Conservation (phyloP, 2,888 invertebrate species). For the Octodonta nipae region DNA sequence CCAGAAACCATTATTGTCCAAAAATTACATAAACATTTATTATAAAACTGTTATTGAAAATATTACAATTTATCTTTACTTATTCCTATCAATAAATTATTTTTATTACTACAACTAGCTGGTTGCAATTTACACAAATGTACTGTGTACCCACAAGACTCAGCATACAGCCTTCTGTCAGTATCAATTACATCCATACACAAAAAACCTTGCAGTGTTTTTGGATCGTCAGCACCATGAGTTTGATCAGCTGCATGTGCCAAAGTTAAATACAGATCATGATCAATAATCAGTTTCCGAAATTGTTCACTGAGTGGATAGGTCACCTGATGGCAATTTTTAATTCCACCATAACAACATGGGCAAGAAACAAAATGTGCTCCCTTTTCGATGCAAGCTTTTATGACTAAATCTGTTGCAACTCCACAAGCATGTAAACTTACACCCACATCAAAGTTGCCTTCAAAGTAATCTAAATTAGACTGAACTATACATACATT, state of each 20-base stretch:
- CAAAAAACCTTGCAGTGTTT: slow-evolving; percentile 60
- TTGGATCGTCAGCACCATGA: slow-evolving; percentile 55
- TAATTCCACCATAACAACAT: slow-evolving; percentile 85
- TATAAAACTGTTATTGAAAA: no score
- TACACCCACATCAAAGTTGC: slow-evolving; percentile 71
- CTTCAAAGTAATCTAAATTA: slow-evolving; percentile 78
- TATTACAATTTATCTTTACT: slow-evolving; percentile 12
- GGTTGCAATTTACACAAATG: slow-evolving; percentile 65
- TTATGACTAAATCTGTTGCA: slow-evolving; percentile 82
- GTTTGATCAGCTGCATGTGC: slow-evolving; percentile 90
- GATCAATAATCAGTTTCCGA: slow-evolving; percentile 21
- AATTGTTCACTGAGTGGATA: slow-evolving; percentile 71
- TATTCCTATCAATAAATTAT: slow-evolving; percentile 66
- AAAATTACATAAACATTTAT: no score
- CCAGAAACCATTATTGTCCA: no score
- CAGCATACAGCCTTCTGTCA: slow-evolving; percentile 64
- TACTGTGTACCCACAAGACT: slow-evolving; percentile 63
- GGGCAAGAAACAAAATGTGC: slow-evolving; percentile 84
- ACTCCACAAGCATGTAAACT: slow-evolving; percentile 90
- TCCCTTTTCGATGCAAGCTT: slow-evolving; percentile 59
- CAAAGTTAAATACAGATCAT: slow-evolving; percentile 51
- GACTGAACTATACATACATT: slow-evolving; percentile 76
- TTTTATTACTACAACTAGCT: slow-evolving; percentile 78
- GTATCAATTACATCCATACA: slow-evolving; percentile 86
- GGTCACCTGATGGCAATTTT: slow-evolving; percentile 61